Evolutionary conservation across 1,140 invertebrate species (phyloP).

Genomic region (Euura saliciscinereae): DNA sequence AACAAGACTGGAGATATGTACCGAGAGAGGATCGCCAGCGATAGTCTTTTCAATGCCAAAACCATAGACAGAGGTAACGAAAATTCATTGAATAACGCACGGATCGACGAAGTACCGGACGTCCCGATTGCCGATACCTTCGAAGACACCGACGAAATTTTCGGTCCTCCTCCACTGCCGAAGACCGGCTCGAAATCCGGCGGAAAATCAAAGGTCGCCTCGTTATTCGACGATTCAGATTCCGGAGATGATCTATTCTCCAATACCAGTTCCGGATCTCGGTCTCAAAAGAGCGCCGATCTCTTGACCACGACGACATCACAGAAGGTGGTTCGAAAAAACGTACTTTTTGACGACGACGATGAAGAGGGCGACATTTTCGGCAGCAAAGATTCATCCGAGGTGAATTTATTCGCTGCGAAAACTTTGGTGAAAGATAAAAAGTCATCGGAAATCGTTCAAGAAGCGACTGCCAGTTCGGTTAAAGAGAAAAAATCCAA

Average conservation of each 20-base stretch:
- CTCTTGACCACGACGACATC: constrained; percentile 21
- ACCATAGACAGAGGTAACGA: constrained; percentile 13
- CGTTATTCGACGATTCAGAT: constrained; percentile 49
- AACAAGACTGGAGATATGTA: constrained; percentile 45
- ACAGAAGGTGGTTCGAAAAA: constrained; percentile 23
- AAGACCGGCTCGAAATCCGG: constrained; percentile 35
- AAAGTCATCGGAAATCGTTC: background rate
- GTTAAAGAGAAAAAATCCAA: constrained; percentile 15
- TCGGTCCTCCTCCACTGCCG: constrained; percentile 46
- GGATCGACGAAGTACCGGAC: constrained; percentile 4
- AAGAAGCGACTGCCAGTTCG: constrained; percentile 7
- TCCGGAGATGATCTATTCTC: constrained; percentile 49
- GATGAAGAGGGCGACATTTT: constrained; percentile 35
- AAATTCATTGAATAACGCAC: constrained; percentile 17
- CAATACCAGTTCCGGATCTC: constrained; percentile 42
- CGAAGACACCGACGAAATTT: constrained; percentile 41
- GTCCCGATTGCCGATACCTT: constrained; percentile 13
- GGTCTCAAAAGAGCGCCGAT: constrained; percentile 44
- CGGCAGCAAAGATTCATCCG: constrained; percentile 33
- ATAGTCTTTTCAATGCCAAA: constrained; percentile 37
- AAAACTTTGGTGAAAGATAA: constrained; percentile 18
- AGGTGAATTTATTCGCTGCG: constrained; percentile 44
- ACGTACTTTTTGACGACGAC: constrained; percentile 36
- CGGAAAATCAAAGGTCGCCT: constrained; percentile 36
- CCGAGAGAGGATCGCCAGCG: constrained; percentile 39